Percentiles rank a stretch among this genome's conserved stretches.
Conservation (phyloP, 2,113 vertebrate genomes). For the Macaca fascicularis region DNA sequence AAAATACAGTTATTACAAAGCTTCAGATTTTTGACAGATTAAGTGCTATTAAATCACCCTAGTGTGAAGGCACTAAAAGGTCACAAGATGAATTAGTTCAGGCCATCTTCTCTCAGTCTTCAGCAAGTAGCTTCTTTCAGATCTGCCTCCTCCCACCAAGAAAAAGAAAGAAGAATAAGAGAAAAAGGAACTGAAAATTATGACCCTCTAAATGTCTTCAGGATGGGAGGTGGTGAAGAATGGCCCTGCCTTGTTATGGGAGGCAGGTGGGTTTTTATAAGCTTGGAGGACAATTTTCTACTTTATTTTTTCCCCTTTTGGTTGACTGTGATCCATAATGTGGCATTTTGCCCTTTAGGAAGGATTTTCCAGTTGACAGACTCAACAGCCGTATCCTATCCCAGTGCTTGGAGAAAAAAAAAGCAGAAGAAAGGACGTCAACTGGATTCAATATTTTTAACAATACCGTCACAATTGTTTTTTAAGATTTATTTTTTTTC, state of each 20-base stretch:
- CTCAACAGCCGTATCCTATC: constrained; percentile 65
- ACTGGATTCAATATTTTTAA: constrained; percentile 66
- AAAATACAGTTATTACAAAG: constrained; percentile 89
- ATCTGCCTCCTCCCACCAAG: constrained; percentile 30
- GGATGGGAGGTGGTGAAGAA: constrained; percentile 83
- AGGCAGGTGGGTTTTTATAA: constrained; percentile 85
- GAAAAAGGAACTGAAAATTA: constrained; percentile 84
- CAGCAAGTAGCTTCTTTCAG: constrained; percentile 71
- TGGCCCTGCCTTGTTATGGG: constrained; percentile 81
- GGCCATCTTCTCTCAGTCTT: constrained; percentile 82
- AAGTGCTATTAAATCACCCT: constrained; percentile 91
- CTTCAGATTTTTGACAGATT: constrained; percentile 89
- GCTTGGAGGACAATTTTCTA: constrained; percentile 81
- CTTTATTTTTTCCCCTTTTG: constrained; percentile 54
- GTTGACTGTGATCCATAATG: constrained; percentile 77
- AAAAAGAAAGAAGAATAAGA: constrained; percentile 73
- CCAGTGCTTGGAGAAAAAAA: constrained; percentile 50
- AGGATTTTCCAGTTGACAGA: constrained; percentile 82
- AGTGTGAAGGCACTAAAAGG: constrained; percentile 86
- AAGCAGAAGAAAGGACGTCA: neutral
- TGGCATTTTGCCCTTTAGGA: constrained; percentile 79
- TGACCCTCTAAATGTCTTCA: constrained; percentile 85
- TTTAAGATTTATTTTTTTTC: constrained; percentile 36
- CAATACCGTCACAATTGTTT: neutral
- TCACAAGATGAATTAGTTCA: constrained; percentile 89